Conservation (phyloP, 1,140 invertebrate genomes). For the Philotrypesis tridentata region DNA sequence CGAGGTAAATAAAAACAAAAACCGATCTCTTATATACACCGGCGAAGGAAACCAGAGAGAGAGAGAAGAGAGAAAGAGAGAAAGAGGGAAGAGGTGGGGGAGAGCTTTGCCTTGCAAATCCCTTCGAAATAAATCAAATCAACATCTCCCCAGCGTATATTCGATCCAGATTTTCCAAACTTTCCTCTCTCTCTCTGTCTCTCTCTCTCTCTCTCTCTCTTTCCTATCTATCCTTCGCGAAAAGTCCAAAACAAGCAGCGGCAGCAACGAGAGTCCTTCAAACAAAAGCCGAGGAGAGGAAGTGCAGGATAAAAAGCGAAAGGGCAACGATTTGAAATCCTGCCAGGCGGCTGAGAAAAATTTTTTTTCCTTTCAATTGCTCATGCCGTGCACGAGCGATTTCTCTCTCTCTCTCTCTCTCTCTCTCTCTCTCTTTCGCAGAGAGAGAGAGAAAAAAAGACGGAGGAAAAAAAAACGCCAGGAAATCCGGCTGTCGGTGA, state of each 20-base stretch:
- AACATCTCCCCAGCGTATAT: background rate
- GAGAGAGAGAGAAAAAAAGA: background rate
- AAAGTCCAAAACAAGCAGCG: too few species aligned
- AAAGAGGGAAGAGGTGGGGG: background rate
- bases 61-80: too few species aligned
- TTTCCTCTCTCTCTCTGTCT: too few species aligned
- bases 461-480: conserved; percentile 4
- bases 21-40: background rate
- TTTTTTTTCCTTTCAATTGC: conserved; percentile 13
- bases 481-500: conserved; percentile 25
- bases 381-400: conserved; percentile 1
- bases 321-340: background rate
- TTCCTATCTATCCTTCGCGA: background rate
- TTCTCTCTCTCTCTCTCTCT: too few species aligned
- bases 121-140: background rate
- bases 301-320: background rate
- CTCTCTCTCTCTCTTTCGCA: too few species aligned
- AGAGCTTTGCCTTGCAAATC: conserved; percentile 11
- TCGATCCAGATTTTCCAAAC: background rate
- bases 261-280: background rate
- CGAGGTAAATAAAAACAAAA: background rate
- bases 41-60: too few species aligned
- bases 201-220: too few species aligned
- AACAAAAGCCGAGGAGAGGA: background rate
- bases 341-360: background rate